Percentiles rank a stretch among this genome's conserved stretches.
phyloP scores from a whole-genome alignment of 1,140 invertebrate species.

The Sycophila sp. region DNA sequence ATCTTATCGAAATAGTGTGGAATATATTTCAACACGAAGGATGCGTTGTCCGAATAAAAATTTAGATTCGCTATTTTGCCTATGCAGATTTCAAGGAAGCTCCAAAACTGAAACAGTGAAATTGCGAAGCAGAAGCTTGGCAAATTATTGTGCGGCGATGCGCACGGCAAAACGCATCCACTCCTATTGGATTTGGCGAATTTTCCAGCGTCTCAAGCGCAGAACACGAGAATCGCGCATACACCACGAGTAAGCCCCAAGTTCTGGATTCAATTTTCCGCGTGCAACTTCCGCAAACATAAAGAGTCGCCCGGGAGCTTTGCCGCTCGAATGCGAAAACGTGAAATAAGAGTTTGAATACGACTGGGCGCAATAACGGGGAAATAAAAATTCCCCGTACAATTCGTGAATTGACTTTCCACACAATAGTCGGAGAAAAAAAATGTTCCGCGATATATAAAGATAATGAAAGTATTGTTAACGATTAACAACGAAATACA shows the following conservation, averaged over 20 bases:
- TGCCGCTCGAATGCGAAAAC: slow-evolving; percentile 38
- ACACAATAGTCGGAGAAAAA: too few species aligned
- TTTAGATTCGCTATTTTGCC: too few species aligned
- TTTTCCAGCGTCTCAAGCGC: not conserved
- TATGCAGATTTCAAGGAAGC: not conserved
- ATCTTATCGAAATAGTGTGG: too few species aligned
- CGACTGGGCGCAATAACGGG: slow-evolving; percentile 19
- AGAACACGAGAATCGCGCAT: not conserved
- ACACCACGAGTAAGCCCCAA: slow-evolving; percentile 4
- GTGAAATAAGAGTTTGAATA: slow-evolving; percentile 22
- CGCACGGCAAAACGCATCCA: slow-evolving; percentile 2
- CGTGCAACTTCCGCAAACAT: slow-evolving; percentile 10
- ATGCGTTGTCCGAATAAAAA: too few species aligned
- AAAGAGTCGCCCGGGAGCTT: slow-evolving; percentile 36
- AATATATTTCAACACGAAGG: too few species aligned
- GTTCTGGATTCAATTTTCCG: slow-evolving; percentile 39
- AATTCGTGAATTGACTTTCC: too few species aligned
- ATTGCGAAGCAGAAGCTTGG: not conserved
- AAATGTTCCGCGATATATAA: slow-evolving; percentile 18
- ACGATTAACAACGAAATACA: too few species aligned
- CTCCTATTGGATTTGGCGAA: slow-evolving; percentile 35
- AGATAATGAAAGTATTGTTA: too few species aligned
- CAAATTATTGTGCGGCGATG: slow-evolving; percentile 36
- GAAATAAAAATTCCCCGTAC: slow-evolving; percentile 16
- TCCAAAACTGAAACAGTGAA: not conserved